Evolutionary conservation across 64 coral and sea anemone genomes (phyloP).

Genomic region (Porites lutea): DNA sequence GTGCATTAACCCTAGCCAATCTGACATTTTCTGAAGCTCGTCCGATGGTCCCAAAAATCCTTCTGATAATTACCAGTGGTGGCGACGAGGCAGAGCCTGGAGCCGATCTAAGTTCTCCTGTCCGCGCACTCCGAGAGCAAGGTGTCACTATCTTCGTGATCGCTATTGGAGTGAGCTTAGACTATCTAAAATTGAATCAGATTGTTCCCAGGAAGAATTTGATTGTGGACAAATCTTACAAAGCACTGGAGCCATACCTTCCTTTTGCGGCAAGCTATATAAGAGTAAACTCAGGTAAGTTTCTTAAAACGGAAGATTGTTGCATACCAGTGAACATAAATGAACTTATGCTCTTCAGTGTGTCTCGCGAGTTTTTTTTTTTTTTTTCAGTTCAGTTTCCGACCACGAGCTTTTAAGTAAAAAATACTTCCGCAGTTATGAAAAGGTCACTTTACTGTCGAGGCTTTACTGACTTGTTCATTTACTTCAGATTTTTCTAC

Average conservation of each 20-base stretch:
- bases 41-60: constrained; percentile 58
- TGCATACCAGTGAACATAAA: too few relatives aligned
- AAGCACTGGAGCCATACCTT: constrained; percentile 32
- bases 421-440: too few relatives aligned
- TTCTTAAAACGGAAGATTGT: background rate
- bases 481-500: constrained; percentile 51
- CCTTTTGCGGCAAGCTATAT: constrained; percentile 63
- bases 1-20: constrained; percentile 37
- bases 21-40: constrained; percentile 54
- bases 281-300: constrained; percentile 57
- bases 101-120: background rate
- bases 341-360: too few relatives aligned
- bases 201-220: constrained; percentile 11
- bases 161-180: constrained; percentile 19
- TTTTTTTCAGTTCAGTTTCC: too few relatives aligned
- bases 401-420: too few relatives aligned
- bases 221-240: constrained; percentile 37
- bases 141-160: constrained; percentile 59
- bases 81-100: constrained; percentile 17
- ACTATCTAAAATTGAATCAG: background rate
- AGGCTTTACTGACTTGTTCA: background rate
- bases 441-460: background rate
- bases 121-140: constrained; percentile 26
- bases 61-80: constrained; percentile 41
- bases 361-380: too few relatives aligned